Percentiles rank a stretch among this genome's conserved stretches.
phyloP scores from a whole-genome alignment of 1,140 invertebrate genomes.

The Apis laboriosa region DNA sequence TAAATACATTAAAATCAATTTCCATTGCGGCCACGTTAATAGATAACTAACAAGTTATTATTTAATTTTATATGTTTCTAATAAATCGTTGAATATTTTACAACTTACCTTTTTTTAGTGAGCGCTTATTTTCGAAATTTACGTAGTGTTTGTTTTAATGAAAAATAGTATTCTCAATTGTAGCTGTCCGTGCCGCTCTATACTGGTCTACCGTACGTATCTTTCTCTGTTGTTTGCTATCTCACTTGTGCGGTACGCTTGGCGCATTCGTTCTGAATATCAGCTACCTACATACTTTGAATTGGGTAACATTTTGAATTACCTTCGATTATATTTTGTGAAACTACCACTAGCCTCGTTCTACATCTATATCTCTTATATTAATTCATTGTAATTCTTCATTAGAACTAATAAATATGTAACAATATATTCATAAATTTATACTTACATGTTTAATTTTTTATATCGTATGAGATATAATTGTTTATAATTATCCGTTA shows the following conservation, averaged over 20 bases:
- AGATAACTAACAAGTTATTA: not conserved
- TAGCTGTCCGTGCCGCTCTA: slow-evolving; percentile 50
- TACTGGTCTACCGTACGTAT: slow-evolving; percentile 42
- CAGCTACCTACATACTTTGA: slow-evolving; percentile 19
- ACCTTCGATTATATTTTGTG: not conserved
- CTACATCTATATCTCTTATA: not conserved
- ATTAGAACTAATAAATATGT: too few species aligned
- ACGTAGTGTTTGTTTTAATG: slow-evolving; percentile 41
- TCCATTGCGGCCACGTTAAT: not conserved
- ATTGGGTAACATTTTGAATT: slow-evolving; percentile 41
- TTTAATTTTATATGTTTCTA: not conserved
- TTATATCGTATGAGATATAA: not conserved
- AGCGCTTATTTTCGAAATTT: slow-evolving; percentile 45
- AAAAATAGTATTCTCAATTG: slow-evolving; percentile 50
- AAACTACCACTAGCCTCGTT: not conserved
- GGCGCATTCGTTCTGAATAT: slow-evolving; percentile 43
- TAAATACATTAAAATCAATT: slow-evolving; percentile 54
- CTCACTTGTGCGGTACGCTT: slow-evolving; percentile 31
- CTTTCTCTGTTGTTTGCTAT: slow-evolving; percentile 9
- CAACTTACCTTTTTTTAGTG: slow-evolving; percentile 5
- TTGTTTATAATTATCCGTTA: not conserved
- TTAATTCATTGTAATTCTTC: not conserved
- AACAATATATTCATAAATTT: not conserved
- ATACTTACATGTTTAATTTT: not conserved
- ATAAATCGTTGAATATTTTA: not conserved